Percentiles rank a stretch among this genome's conserved stretches.
phyloP scores from a whole-genome alignment of 2,113 vertebrate genomes.

The Rutilus rutilus region DNA sequence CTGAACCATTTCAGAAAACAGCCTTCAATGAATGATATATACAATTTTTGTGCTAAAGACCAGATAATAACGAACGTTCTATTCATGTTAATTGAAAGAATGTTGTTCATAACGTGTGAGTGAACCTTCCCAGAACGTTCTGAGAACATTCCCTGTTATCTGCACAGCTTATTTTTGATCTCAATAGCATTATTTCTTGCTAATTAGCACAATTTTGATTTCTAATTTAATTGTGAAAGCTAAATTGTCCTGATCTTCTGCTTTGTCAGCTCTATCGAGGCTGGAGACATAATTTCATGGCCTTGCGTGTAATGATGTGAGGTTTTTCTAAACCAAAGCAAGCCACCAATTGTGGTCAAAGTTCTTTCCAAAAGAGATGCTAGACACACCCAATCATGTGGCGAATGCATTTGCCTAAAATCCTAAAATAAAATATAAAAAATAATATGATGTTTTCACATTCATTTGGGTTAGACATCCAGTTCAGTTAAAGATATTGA shows the following conservation, averaged over 20 bases:
- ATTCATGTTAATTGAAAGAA: too few species aligned
- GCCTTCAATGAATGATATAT: too few species aligned
- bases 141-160: too few species aligned
- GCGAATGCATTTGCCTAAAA: conserved; percentile 31
- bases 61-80: too few species aligned
- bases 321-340: conserved; percentile 69
- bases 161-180: not conserved
- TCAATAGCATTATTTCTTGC: not conserved
- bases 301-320: conserved; percentile 75
- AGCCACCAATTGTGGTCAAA: conserved; percentile 78
- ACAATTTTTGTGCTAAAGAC: too few species aligned
- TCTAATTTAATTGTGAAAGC: not conserved
- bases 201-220: not conserved
- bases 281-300: conserved; percentile 52
- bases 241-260: not conserved
- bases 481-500: not conserved
- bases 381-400: conserved; percentile 72
- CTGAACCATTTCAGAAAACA: too few species aligned
- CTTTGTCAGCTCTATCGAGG: conserved; percentile 65
- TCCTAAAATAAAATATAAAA: not conserved
- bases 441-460: not conserved
- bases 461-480: not conserved
- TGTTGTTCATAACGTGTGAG: too few species aligned
- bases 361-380: conserved; percentile 58
- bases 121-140: too few species aligned